phyloP scores from a whole-genome alignment of 2,797 vertebrate genomes.

The Lepilemur ruficaudatus region DNA sequence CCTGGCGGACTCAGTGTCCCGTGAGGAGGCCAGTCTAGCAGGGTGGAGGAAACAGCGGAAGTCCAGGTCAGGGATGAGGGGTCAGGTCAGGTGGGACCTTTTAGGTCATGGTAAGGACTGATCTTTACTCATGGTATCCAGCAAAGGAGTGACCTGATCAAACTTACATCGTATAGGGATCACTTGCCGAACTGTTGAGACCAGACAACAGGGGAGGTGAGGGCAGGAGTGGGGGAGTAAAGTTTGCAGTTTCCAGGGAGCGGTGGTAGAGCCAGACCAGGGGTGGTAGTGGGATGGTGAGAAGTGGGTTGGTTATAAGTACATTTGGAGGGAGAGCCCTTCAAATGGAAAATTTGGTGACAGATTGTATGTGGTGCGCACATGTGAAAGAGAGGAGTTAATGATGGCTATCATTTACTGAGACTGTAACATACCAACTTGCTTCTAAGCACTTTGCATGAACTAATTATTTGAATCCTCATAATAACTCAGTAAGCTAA shows the following conservation, averaged over 20 bases:
- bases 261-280: not conserved
- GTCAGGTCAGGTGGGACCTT: not conserved
- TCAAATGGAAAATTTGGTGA: not conserved
- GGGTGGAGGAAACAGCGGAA: too few species aligned
- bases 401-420: too few species aligned
- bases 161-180: not conserved
- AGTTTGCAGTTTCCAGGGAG: not conserved
- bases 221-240: not conserved
- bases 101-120: not conserved
- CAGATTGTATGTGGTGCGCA: not conserved
- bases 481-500: not conserved
- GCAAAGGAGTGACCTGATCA: not conserved
- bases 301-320: not conserved
- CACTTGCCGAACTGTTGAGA: not conserved
- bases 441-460: not conserved
- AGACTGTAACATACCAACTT: not conserved
- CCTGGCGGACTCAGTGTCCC: not conserved
- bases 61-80: not conserved
- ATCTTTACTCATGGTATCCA: not conserved
- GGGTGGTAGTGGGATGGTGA: too few species aligned
- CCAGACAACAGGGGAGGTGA: accelerated
- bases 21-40: not conserved
- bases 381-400: not conserved
- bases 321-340: too few species aligned
- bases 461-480: not conserved